Conservation (phyloP, 2,113 vertebrate species). For the Rhinolophus sinicus region DNA sequence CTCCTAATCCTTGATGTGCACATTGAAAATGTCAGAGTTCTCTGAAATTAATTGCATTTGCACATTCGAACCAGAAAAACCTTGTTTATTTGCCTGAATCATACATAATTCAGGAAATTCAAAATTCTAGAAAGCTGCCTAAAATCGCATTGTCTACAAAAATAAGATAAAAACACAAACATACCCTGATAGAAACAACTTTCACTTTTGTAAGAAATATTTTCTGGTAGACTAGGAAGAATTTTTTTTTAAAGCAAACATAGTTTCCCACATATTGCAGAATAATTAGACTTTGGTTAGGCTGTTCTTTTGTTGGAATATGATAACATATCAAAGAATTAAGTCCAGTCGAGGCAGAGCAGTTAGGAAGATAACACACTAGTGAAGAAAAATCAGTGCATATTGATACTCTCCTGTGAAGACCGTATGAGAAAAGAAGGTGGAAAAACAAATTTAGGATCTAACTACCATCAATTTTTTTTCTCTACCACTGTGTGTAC, state of each 20-base stretch:
- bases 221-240: neutral
- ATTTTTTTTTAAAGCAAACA: neutral
- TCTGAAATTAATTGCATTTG: conserved; percentile 41
- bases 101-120: conserved; percentile 54
- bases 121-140: conserved; percentile 46
- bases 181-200: neutral
- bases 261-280: neutral
- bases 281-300: neutral
- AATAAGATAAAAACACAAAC: conserved; percentile 1
- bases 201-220: conserved; percentile 8
- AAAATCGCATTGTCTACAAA: conserved; percentile 54
- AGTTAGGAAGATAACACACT: neutral
- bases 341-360: neutral
- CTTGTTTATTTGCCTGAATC: conserved; percentile 63
- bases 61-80: conserved; percentile 19
- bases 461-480: neutral
- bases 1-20: neutral
- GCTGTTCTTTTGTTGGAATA: neutral
- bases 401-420: neutral
- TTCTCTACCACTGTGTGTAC: too few relatives aligned
- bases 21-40: conserved; percentile 53
- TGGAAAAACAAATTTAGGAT: neutral
- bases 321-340: neutral
- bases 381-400: neutral
- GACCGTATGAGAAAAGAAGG: neutral